phyloP scores from a whole-genome alignment of 1,140 invertebrate species.

The Drosophila parabipectinata region DNA sequence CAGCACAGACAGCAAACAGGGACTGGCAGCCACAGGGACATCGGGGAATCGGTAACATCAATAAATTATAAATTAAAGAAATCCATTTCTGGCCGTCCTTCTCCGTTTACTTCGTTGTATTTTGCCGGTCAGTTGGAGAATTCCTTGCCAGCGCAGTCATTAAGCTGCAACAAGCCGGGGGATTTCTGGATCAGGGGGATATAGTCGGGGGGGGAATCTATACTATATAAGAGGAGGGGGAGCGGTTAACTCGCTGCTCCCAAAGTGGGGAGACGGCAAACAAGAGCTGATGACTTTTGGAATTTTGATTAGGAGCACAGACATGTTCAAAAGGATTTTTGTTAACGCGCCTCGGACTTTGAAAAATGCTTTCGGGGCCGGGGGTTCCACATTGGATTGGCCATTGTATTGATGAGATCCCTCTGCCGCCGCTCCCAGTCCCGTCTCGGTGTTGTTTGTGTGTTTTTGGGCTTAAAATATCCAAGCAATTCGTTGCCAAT shows the following conservation, averaged over 20 bases:
- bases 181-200: conserved; percentile 5
- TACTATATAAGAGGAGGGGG: too few relatives aligned
- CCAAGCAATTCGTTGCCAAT: conserved; percentile 79
- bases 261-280: conserved; percentile 42
- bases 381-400: conserved; percentile 40
- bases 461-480: conserved; percentile 64
- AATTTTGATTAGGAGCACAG: conserved; percentile 82
- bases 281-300: conserved; percentile 76
- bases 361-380: conserved; percentile 60
- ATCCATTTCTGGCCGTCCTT: conserved; percentile 62
- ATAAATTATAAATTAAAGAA: conserved; percentile 83
- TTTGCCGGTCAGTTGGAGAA: conserved; percentile 61
- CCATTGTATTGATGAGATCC: conserved; percentile 75
- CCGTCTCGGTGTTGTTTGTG: conserved; percentile 24
- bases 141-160: conserved; percentile 70
- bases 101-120: conserved; percentile 11
- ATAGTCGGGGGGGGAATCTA: too few relatives aligned
- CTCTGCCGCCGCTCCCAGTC: conserved; percentile 1
- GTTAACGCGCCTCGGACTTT: conserved; percentile 79
- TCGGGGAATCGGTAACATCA: conserved; percentile 70
- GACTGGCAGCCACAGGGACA: conserved; percentile 8
- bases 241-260: conserved; percentile 44
- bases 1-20: not conserved
- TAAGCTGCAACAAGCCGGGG: conserved; percentile 48
- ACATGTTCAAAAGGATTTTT: conserved; percentile 82